Conservation (phyloP, 1,140 invertebrate genomes). For the Brachionus manjavacas region DNA sequence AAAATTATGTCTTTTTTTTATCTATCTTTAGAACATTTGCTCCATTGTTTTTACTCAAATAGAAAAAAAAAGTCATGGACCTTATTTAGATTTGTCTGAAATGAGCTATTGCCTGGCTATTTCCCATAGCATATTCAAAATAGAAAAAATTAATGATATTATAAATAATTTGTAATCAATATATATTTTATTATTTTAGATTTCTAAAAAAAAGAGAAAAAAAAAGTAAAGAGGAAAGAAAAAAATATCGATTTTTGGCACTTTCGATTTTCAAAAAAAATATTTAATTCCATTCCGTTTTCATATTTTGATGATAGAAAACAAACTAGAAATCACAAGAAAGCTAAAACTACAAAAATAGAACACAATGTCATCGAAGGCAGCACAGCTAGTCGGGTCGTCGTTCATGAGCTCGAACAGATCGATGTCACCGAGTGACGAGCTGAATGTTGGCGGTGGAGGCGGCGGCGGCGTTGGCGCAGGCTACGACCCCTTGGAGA, state of each 20-base stretch:
- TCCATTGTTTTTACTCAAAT: too few species aligned
- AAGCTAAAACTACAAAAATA: not conserved
- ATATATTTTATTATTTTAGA: not conserved
- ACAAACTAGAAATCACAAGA: not conserved
- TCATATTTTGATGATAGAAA: not conserved
- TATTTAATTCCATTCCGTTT: slow-evolving; percentile 23
- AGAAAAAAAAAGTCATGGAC: too few species aligned
- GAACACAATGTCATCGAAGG: slow-evolving; percentile 18
- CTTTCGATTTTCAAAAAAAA: not conserved
- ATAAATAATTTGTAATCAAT: not conserved
- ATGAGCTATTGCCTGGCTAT: too few species aligned
- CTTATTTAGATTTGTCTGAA: too few species aligned
- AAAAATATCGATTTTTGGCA: slow-evolving; percentile 28
- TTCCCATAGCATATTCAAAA: too few species aligned
- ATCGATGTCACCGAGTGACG: slow-evolving; percentile 4
- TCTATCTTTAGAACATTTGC: too few species aligned
- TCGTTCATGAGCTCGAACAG: not conserved
- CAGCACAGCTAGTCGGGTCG: not conserved
- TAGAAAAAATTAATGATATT: too few species aligned
- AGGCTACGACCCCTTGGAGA: not conserved
- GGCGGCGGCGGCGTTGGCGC: not conserved
- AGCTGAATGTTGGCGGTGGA: not conserved
- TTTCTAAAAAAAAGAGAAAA: not conserved
- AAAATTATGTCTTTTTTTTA: too few species aligned
- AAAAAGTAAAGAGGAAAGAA: not conserved